These are phyloP conservation scores for Cepaea nemoralis DNA, from an alignment of 1,140 invertebrate species.

Conservation along the genomic window DNA sequence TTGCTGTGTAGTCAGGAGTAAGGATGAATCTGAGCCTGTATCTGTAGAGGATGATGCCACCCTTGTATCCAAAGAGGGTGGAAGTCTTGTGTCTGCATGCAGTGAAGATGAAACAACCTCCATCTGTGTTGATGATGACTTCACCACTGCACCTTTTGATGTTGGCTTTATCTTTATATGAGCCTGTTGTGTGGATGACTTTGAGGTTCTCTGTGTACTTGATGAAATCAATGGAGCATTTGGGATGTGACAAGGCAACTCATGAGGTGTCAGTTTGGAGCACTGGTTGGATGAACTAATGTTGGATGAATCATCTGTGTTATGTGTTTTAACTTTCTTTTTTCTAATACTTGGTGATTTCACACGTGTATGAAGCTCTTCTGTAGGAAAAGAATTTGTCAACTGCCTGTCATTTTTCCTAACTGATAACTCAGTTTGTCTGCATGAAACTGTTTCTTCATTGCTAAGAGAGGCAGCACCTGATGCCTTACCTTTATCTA, in stretches of 20 bases:
- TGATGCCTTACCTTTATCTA: background rate
- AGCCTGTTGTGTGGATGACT: background rate
- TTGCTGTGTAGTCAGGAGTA: background rate
- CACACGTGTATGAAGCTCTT: background rate
- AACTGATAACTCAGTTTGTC: background rate
- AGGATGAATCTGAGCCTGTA: background rate
- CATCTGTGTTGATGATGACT: background rate
- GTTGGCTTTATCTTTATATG: background rate
- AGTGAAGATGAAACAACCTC: background rate
- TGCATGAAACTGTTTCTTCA: background rate
- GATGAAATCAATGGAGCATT: background rate
- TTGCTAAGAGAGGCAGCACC: background rate
- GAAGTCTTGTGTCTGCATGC: background rate
- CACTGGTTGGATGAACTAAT: background rate
- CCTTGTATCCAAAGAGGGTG: background rate
- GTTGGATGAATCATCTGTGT: background rate
- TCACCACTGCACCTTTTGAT: background rate
- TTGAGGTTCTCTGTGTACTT: background rate
- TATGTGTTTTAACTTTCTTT: background rate
- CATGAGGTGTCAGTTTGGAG: background rate
- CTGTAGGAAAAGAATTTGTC: background rate
- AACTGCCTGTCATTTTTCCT: background rate
- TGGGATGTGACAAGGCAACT: background rate
- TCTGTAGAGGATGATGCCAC: background rate
- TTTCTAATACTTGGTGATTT: background rate